Percentiles rank a stretch among this genome's conserved stretches.
Conservation (phyloP, 2,113 vertebrate genomes). For the Pygoscelis adeliae region DNA sequence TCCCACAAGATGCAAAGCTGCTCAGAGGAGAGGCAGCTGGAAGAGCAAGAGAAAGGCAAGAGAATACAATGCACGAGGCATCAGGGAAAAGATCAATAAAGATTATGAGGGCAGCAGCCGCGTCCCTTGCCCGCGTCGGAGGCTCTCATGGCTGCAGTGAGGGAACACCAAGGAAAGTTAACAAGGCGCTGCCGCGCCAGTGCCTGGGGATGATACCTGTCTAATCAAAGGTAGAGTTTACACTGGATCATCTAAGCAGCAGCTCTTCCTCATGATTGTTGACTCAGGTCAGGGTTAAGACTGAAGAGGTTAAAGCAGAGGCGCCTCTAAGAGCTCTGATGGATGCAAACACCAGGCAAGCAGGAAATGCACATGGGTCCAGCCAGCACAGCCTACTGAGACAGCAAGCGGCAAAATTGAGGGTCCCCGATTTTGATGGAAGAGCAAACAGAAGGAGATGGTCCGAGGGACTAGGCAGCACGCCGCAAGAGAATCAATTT, state of each 20-base stretch:
- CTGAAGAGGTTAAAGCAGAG: slow-evolving; percentile 39
- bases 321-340: background rate
- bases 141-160: background rate
- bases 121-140: background rate
- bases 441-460: slow-evolving; percentile 11
- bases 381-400: background rate
- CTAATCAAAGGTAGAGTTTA: slow-evolving; percentile 54
- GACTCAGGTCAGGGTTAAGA: slow-evolving; percentile 50
- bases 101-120: slow-evolving; percentile 51
- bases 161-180: slow-evolving; percentile 34
- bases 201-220: slow-evolving; percentile 9
- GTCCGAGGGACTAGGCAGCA: background rate
- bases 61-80: slow-evolving; percentile 14
- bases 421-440: background rate
- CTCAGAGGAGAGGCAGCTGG: background rate
- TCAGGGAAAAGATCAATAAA: slow-evolving; percentile 46
- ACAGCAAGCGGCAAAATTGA: background rate
- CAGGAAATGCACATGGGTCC: background rate
- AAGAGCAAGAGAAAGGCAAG: slow-evolving; percentile 3
- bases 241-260: slow-evolving; percentile 31
- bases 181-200: background rate
- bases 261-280: slow-evolving; percentile 19
- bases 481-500: background rate
- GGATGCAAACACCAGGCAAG: slow-evolving; percentile 17
- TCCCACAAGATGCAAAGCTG: background rate